phyloP scores from a whole-genome alignment of 2,797 vertebrate species.

The Macrochelys suwanniensis region DNA sequence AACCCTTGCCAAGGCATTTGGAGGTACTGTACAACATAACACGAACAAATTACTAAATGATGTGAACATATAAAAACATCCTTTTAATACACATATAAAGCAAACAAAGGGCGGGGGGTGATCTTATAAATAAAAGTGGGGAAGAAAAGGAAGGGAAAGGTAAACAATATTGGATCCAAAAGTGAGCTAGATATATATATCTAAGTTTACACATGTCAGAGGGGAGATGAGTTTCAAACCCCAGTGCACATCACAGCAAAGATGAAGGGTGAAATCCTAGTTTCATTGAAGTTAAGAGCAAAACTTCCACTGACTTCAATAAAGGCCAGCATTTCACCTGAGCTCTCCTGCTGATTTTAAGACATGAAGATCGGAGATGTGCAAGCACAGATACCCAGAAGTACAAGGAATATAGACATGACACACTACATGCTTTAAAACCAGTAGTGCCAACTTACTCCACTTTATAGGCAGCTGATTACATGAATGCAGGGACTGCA shows the following conservation, averaged over 20 bases:
- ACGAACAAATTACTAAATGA: not conserved
- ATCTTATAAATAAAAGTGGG: not conserved
- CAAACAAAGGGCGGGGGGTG: not conserved
- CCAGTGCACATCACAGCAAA: not conserved
- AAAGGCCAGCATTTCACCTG: fast-evolving
- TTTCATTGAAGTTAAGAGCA: not conserved
- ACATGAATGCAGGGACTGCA: not conserved
- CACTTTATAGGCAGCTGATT: not conserved
- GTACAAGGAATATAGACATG: not conserved
- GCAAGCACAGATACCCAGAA: not conserved
- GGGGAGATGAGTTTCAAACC: too few relatives aligned
- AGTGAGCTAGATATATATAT: too few relatives aligned
- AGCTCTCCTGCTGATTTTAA: not conserved
- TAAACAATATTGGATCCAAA: not conserved
- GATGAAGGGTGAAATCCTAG: too few relatives aligned
- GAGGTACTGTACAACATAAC: not conserved
- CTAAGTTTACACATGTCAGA: too few relatives aligned
- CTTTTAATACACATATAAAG: not conserved
- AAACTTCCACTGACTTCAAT: not conserved
- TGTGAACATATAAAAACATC: not conserved
- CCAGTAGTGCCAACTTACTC: not conserved
- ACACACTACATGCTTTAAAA: not conserved
- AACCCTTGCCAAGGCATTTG: not conserved
- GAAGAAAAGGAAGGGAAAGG: not conserved
- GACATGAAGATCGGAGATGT: not conserved